Conservation (phyloP, 2,797 vertebrate species). For the Loris lydekkerianus region DNA sequence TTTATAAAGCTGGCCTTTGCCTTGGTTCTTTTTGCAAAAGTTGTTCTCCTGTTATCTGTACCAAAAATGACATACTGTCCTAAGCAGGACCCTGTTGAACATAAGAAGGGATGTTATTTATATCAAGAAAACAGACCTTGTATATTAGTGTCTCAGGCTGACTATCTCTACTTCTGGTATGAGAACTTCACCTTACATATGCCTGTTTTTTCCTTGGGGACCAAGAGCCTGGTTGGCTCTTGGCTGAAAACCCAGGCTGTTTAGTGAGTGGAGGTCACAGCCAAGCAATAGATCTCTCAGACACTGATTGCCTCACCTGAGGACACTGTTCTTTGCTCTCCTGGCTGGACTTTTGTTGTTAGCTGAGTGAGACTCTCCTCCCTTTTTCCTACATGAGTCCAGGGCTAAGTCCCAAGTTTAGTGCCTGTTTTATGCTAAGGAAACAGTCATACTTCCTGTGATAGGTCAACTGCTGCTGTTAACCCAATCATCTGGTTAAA, state of each 20-base stretch:
- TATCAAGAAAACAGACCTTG: neutral
- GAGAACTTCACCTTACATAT: neutral
- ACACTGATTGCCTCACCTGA: neutral
- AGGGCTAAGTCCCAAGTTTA: conserved; percentile 27
- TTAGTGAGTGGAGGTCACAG: neutral
- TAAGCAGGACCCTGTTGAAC: neutral
- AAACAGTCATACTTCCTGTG: neutral
- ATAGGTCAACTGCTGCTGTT: neutral
- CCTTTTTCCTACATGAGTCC: neutral
- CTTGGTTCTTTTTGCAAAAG: conserved; percentile 34
- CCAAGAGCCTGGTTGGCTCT: neutral
- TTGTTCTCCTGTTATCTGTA: conserved; percentile 9
- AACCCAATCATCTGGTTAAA: conserved; percentile 49
- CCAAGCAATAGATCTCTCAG: neutral
- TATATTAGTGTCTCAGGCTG: neutral
- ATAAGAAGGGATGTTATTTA: conserved; percentile 18
- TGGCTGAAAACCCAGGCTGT: neutral
- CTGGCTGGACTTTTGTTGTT: neutral
- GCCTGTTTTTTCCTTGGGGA: neutral
- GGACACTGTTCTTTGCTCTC: conserved; percentile 32
- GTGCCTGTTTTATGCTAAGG: conserved; percentile 12
- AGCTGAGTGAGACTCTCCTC: neutral
- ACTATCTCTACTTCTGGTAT: neutral
- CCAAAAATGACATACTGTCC: neutral
- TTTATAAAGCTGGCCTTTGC: conserved; percentile 52